Conservation (phyloP, 2,797 vertebrate genomes). For the Gadopsis bispinosus region DNA sequence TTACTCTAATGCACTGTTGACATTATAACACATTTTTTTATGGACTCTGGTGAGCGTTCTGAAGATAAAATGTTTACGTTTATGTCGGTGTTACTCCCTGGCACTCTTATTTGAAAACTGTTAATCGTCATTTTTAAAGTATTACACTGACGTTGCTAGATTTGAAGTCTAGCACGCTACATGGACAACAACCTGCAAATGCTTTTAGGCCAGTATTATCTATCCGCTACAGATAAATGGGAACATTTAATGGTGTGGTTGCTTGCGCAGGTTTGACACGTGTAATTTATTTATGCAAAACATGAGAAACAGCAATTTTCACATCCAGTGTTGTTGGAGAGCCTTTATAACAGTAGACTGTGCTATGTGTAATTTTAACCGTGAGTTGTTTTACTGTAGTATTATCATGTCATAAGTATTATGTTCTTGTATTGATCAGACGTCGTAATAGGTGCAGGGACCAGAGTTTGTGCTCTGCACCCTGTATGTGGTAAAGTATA, state of each 20-base stretch:
- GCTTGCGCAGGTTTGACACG: conserved; percentile 2
- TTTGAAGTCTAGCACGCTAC: background rate
- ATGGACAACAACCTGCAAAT: conserved; percentile 2
- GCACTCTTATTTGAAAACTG: background rate
- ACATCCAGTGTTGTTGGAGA: background rate
- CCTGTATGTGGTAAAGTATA: no score
- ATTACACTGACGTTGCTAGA: background rate
- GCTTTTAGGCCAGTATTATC: conserved; percentile 11
- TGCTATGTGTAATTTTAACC: background rate
- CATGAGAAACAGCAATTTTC: background rate
- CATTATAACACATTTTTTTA: conserved; percentile 5
- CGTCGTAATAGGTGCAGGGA: background rate
- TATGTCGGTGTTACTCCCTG: background rate
- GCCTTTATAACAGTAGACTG: background rate
- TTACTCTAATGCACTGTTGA: conserved; percentile 38
- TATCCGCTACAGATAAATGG: background rate
- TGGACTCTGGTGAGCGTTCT: background rate
- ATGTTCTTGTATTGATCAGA: background rate
- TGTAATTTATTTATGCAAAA: background rate
- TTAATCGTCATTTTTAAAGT: conserved; percentile 11
- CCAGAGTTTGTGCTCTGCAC: no score
- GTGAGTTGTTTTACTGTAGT: background rate
- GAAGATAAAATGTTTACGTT: conserved; percentile 3
- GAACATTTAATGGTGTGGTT: background rate
- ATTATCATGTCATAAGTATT: background rate